Base-by-base conservation (phyloP, 2,113 vertebrate species). In the Alces alces region DNA sequence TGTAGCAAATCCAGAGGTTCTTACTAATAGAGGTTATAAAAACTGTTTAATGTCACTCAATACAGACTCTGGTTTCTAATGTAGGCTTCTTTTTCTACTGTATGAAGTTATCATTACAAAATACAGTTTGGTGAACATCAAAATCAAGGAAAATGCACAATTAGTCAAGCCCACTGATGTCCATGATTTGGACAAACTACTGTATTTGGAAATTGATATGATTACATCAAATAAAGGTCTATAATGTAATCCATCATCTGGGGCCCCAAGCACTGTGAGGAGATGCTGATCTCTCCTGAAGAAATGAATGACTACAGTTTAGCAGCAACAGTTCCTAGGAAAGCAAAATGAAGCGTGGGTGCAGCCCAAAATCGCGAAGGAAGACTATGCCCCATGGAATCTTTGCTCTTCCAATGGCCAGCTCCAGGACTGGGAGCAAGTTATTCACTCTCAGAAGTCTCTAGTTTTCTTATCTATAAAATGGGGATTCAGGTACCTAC, bases 331-430 rank as follows among this genome's bases (percentile, higher is more conserved):
- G 4, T 45, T 57, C 39, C 33, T 17, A 50, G 50, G 58, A 43
- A 66, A 70, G 92, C 21, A 25, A 10, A 23, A 30, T 5, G 6
- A 17, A 9, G 15, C 3, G 1, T 5, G 11, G 4, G 23, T 43
- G 3, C 50, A 30, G 36, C 5, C 2, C 23, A 70, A 36, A 86
- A 30, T 13, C 15, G 12, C 1, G 0, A 2, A 36, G 21, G 13
- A 7, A 84, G 86, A 54, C 30, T 6, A 30, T 3, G 15, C 3
- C 2, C 21, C 30, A 12, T 54, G 23, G 36, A 78, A 14, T 30
- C 28, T 47, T 58, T 47, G 55, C 45, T 54, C 27, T 45, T 55
- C 21, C 47, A 17, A 15, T 76, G 64, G 47, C 36, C 47, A 47
- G 64, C 25, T 60, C 10, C 36, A 36, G 21, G 19, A 7, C n/a